Base-by-base conservation (phyloP, 2,888 invertebrate species). In the Drosophila lutescens region DNA sequence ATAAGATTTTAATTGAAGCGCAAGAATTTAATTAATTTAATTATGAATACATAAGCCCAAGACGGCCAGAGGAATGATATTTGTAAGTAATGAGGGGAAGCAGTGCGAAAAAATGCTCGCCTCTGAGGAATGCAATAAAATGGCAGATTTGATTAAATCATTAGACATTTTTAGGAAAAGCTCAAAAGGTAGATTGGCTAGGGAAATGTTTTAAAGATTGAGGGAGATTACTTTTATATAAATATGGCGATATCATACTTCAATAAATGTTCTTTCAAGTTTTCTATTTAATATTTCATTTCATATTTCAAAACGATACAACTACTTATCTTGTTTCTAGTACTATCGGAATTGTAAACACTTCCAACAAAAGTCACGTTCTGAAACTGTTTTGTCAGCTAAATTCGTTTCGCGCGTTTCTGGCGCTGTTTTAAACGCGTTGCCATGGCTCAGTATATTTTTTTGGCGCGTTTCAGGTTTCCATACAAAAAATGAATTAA, bases 21-120 rank as follows among this genome's bases (percentile, higher is more conserved):
- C 79, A 88, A 86, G 88, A 89, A 89, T 89, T 88, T 90, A 90
- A 90, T 89, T 89, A 86, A 87, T 86, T 80, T 74, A 82, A 89
- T 84, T 80, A 86, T 73, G 79, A 78, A 69, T 71, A 60, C 76
- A 53, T 50, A 56, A 73, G 67, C 63, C 32, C 61, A 73, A 56
- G 43, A 32, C 34, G 30, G 12, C n/a, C 30, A 34, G 9, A 20
- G 23, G 40, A 43, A 60, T 59, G 53, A 59, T 70, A 59, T 72
- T 54, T 61, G 50, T 43, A 34, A 7, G 12, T 34, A 65, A 59
- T 49, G 51, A 23, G 40, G 51, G 66, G n/a, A 46, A 49, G 51
- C 50, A 26, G 30, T 51, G 10, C 15, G n/a, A n/a, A 4, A 61
- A 62, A 62, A 47, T 51, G 17, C 41, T 51, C 12, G 32, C 15